A percentile compares a stretch with the other conserved stretches of the same genome.
These are phyloP conservation scores for Germaria angustata DNA, from an alignment of 2,888 invertebrate genomes.

Conservation along the genomic window DNA sequence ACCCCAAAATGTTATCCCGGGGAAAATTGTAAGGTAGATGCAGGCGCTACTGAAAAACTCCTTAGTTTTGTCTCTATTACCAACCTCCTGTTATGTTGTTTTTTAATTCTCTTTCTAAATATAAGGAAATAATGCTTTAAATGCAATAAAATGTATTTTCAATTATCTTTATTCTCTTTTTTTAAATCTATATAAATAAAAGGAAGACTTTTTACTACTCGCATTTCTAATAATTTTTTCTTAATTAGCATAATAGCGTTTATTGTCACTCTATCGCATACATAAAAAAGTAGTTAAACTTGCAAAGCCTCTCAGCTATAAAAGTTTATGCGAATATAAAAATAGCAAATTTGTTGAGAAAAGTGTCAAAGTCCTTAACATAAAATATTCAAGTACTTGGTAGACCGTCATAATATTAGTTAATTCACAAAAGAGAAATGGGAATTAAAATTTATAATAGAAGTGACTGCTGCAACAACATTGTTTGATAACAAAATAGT, in stretches of 20 bases:
- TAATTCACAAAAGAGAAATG: not conserved
- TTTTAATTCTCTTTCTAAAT: not conserved
- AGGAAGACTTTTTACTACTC: not conserved
- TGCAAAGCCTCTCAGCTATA: not conserved
- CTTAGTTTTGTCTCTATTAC: no score
- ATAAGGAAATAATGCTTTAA: not conserved
- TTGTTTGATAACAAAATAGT: not conserved
- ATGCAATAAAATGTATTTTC: not conserved
- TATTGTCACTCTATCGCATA: not conserved
- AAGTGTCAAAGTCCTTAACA: not conserved
- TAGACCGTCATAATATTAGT: not conserved
- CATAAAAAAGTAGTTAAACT: not conserved
- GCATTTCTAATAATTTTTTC: no score
- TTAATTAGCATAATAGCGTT: not conserved
- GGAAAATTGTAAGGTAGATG: no score
- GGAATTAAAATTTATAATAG: not conserved
- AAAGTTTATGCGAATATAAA: not conserved
- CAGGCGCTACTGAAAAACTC: no score
- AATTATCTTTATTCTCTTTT: no score
- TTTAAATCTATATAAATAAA: not conserved
- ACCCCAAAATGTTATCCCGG: no score
- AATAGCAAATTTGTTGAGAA: not conserved
- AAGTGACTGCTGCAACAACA: not conserved
- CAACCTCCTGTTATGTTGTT: no score
- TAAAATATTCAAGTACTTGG: not conserved